These are phyloP conservation scores for Silurus asotus DNA, from an alignment of 2,113 vertebrate species.

Conservation along the genomic window DNA sequence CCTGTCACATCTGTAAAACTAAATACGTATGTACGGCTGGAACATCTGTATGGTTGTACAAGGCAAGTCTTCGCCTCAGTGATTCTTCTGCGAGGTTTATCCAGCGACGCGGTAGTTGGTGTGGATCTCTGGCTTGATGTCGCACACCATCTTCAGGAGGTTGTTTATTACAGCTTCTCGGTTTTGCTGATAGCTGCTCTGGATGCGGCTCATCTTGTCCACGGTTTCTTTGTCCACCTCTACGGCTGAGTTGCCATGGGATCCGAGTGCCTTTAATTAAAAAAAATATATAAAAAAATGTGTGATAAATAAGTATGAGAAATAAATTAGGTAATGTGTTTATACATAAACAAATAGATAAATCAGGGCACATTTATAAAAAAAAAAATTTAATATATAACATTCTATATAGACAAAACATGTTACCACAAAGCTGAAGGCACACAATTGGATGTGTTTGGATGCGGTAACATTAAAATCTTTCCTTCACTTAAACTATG, in stretches of 20 bases:
- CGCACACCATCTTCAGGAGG: constrained; percentile 84
- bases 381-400: not conserved
- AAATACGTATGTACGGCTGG: not conserved
- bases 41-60: constrained; percentile 30
- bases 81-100: constrained; percentile 61
- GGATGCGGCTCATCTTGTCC: constrained; percentile 84
- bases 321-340: not conserved
- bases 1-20: not conserved
- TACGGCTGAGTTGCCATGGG: constrained; percentile 90
- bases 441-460: too few relatives aligned
- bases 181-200: constrained; percentile 85
- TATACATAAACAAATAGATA: not conserved
- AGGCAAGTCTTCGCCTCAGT: constrained; percentile 38
- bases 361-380: not conserved
- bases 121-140: constrained; percentile 92
- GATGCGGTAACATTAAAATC: too few relatives aligned
- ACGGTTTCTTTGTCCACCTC: constrained; percentile 91
- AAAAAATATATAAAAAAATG: not conserved
- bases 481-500: too few relatives aligned
- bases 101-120: constrained; percentile 90
- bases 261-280: constrained; percentile 83
- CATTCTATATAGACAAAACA: not conserved
- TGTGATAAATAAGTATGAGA: not conserved
- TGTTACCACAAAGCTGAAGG: too few relatives aligned
- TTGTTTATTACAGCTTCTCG: constrained; percentile 82